Evolutionary conservation across 2,888 invertebrate species (phyloP), one percentile per base, ranked within the genome.

Genomic region (Caenorhabditis sulstoni): DNA sequence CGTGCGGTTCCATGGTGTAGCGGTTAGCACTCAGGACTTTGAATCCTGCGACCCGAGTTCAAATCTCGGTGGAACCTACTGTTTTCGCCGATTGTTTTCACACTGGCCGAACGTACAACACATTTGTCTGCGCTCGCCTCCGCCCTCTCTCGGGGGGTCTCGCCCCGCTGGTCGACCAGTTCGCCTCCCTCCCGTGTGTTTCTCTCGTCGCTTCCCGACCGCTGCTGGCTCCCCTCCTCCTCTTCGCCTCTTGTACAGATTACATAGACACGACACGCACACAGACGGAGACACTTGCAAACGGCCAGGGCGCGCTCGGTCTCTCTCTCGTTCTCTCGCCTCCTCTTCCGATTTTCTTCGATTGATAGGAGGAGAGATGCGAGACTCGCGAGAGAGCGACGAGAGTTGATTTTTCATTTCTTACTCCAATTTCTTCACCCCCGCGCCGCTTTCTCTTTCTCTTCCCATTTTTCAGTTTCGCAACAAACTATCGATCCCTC

Each of bases 1-100:
- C 22, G 41, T 23, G 77, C 39, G 81, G 81, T 81, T 81, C 77
- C 81, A 81, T 84, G 84, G 84, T 84, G 82, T 84, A 84, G 82
- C 78, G 84, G 82, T 84, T 83, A 84, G 82, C 82, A 84, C 84
- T 81, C 81, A 81, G 81, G 82, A 81, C 82, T 84, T 79, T 83
- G 80, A 83, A 83, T 83, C 84, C 84, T 79, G 83, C 81, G 80
- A 84, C 82, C 71, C 76, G 82, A 83, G 84, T 83, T 84, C 82
- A 67, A 83, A 81, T 84, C 83, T 84, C 84, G 85, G 81, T 80
- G 84, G 81, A 78, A 85, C 85, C 83, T 84, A 74, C 29, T 18
- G 35, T 67, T 59, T 68, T 64, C 45, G 11, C 23, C 29, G 29
- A 23, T 61, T 58, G 70, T 45, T 61, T 53, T 57, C 23, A 49